These are phyloP conservation scores for Drosophila ogumai DNA, from an alignment of 1,140 invertebrate genomes.

Conservation along the genomic window DNA sequence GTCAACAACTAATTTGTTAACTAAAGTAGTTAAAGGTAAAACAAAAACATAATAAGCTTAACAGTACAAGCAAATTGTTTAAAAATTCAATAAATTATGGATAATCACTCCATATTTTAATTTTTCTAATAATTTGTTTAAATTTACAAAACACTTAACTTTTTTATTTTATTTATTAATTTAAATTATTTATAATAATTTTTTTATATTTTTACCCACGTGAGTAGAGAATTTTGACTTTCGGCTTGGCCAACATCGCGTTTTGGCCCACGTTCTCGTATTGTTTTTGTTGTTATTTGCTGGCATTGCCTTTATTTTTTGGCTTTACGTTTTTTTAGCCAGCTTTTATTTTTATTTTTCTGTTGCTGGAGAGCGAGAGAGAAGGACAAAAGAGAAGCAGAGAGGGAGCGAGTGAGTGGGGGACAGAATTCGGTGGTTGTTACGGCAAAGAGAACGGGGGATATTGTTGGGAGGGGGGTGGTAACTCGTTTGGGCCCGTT, in stretches of 20 bases:
- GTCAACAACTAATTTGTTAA: background rate
- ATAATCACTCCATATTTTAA: too few species aligned
- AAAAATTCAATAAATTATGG: too few species aligned
- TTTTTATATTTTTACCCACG: background rate
- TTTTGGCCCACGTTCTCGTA: slow-evolving; percentile 26
- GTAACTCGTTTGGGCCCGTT: slow-evolving; percentile 23
- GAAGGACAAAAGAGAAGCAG: slow-evolving; percentile 11
- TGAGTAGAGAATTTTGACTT: background rate
- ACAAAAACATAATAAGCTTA: background rate
- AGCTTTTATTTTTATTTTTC: slow-evolving; percentile 19
- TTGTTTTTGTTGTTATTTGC: slow-evolving; percentile 25
- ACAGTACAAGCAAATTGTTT: background rate
- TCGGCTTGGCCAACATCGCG: background rate
- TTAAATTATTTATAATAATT: too few species aligned
- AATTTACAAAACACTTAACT: too few species aligned
- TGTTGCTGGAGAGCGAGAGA: slow-evolving; percentile 16
- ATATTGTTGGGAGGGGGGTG: background rate
- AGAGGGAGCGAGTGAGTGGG: background rate
- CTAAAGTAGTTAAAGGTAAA: background rate
- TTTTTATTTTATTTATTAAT: too few species aligned
- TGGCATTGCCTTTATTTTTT: slow-evolving; percentile 30
- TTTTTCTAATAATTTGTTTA: too few species aligned
- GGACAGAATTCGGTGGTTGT: slow-evolving; percentile 36
- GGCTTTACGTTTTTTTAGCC: slow-evolving; percentile 36
- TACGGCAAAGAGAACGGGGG: slow-evolving; percentile 4